Base-by-base conservation (phyloP, 2,797 vertebrate species). In the Geotrypetes seraphini region DNA sequence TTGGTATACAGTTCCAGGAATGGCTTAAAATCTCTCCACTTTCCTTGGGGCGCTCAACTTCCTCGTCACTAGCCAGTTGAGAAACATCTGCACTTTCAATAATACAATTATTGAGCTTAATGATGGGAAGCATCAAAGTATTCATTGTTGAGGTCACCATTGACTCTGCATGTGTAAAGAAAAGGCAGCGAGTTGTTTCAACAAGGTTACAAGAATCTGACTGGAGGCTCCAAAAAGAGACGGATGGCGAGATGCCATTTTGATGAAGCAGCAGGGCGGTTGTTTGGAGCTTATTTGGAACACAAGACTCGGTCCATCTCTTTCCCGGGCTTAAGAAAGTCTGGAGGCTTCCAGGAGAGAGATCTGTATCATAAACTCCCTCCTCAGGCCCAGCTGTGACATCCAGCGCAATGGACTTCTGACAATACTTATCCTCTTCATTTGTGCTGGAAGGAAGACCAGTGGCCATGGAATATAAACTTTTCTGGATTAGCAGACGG, bases 401-500 rank as follows among this genome's bases (percentile, higher is more conserved):
- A 13, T 22, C 0, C 0, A 22, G 14, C 1, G 30, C 53, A 25
- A 12, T 1, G 0, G 45, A 29, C 17, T 39, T 6, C 0, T 35
- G 44, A n/a, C n/a, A 62, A 46, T 47, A 74, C 31, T 63, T 53
- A 0, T 65, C 63, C 53, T 71, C 57, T 0, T 69, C 61, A 53
- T 64, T 43, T 5, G 44, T 13, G 0, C 49, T 68, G 6, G 64
- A 29, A 2, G 69, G 7, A 10, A 50, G 28, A 8, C 13, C 50
- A 2, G 34, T 54, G 0, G 75, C 63, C 23, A 88, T 64, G 2
- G 81, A 73, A 37, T 59, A 44, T 17, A 59, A 53, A 20, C 31
- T 41, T 10, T 41, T 60, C 38, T 60, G 61, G 25, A 88, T 63
- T 42, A 96, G 75, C 74, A 67, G 78, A 39, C 87, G 86, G 3